Evolutionary conservation across 2,888 invertebrate species (phyloP).

Genomic region (Quadroppia sp.): DNA sequence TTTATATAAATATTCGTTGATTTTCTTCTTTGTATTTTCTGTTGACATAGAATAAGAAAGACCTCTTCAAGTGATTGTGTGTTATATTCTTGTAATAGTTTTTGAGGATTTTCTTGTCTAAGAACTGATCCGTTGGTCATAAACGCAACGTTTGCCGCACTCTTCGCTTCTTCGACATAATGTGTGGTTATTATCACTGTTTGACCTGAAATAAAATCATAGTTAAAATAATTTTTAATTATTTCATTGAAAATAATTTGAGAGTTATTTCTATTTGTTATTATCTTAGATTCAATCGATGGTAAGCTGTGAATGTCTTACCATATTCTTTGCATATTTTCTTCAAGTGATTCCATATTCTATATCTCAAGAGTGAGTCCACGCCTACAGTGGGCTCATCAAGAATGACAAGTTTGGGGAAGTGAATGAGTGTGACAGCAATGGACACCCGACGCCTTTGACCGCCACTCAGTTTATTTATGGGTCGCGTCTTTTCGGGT

Average conservation of each 20-base stretch:
- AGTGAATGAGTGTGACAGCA: constrained; percentile 40
- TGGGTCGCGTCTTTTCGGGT: constrained; percentile 36
- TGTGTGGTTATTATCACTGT: constrained; percentile 92
- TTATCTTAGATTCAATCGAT: too few relatives aligned
- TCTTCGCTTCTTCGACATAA: constrained; percentile 83
- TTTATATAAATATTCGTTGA: too few relatives aligned
- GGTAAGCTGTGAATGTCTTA: too few relatives aligned
- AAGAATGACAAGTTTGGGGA: constrained; percentile 39
- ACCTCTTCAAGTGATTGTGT: constrained; percentile 70
- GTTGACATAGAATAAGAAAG: constrained; percentile 70
- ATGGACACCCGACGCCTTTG: constrained; percentile 41
- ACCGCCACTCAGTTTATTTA: constrained; percentile 41
- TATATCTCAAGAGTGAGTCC: constrained; percentile 29
- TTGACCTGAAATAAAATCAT: constrained; percentile 65
- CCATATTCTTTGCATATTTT: constrained; percentile 13
- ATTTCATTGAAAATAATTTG: too few relatives aligned
- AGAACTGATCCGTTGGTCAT: constrained; percentile 52
- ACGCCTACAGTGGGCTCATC: constrained; percentile 43
- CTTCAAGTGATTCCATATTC: constrained; percentile 39
- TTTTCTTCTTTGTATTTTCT: too few relatives aligned
- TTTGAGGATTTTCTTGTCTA: constrained; percentile 51
- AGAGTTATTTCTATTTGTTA: too few relatives aligned
- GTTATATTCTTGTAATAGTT: constrained; percentile 47
- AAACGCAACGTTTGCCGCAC: constrained; percentile 51
- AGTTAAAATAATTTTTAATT: too few relatives aligned